A percentile compares a stretch with the other conserved stretches of the same genome.
Evolutionary conservation across 2,113 vertebrate genomes (phyloP).

Genomic region (Marmota flaviventris): DNA sequence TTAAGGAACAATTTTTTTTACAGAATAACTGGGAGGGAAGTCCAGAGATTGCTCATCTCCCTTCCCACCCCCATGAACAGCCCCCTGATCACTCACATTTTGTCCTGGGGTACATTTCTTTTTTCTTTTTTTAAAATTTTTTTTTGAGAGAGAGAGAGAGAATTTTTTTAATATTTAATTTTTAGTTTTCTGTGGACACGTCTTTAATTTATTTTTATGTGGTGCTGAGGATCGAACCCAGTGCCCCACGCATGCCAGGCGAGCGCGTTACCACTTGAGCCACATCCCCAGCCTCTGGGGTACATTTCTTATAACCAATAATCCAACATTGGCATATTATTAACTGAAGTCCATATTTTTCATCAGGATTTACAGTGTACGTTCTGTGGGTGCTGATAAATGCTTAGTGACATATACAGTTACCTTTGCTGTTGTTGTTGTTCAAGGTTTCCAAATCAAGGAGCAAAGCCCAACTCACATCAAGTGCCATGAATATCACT

Average conservation of each 20-base stretch:
- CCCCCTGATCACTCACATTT: accelerated
- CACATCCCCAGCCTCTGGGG: background rate
- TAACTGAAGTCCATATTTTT: background rate
- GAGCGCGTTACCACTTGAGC: too few species aligned
- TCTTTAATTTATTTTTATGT: too few species aligned
- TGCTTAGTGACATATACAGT: background rate
- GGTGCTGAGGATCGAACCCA: too few species aligned
- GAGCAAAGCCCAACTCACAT: background rate
- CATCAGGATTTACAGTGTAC: background rate
- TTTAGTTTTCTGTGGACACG: too few species aligned
- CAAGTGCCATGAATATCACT: background rate
- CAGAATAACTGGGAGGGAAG: background rate
- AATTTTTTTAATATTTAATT: too few species aligned
- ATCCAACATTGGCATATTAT: background rate
- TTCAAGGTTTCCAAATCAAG: background rate
- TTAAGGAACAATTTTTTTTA: background rate
- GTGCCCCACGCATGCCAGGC: too few species aligned
- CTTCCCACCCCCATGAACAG: accelerated
- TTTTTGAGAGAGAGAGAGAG: too few species aligned
- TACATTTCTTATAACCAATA: background rate
- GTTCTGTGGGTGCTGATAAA: background rate
- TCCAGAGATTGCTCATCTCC: background rate
- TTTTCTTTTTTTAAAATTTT: too few species aligned
- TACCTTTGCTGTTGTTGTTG: background rate
- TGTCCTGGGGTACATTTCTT: background rate